These are phyloP conservation scores for Xestia ashworthii DNA, from an alignment of 2,888 invertebrate species.

Conservation along the genomic window DNA sequence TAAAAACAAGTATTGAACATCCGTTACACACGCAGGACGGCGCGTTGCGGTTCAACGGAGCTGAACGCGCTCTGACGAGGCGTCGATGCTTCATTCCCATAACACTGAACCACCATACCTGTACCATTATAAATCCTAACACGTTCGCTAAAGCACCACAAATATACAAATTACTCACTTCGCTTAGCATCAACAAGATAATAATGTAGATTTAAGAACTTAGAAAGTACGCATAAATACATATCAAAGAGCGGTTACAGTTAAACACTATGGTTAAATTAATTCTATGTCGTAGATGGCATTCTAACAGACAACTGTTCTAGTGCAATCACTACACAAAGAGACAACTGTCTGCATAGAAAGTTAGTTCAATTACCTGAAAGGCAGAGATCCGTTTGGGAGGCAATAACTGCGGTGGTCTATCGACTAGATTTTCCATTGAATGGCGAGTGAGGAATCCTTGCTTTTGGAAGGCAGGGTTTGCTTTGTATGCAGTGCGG, in stretches of 20 bases:
- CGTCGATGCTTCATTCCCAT: constrained; percentile 73
- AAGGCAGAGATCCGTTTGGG: constrained; percentile 89
- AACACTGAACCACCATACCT: constrained; percentile 63
- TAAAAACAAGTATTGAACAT: constrained; percentile 82
- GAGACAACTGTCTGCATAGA: constrained; percentile 79
- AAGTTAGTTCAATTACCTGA: constrained; percentile 89
- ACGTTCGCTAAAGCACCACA: constrained; percentile 77
- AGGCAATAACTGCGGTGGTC: constrained; percentile 87
- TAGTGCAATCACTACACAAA: constrained; percentile 74
- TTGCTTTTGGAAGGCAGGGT: constrained; percentile 84
- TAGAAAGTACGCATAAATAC: constrained; percentile 83
- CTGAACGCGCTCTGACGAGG: constrained; percentile 83
- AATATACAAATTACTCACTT: constrained; percentile 74
- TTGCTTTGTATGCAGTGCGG: constrained; percentile 81
- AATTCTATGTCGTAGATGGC: constrained; percentile 66
- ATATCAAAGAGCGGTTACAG: constrained; percentile 64
- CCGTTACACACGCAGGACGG: constrained; percentile 87
- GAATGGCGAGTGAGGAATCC: constrained; percentile 91
- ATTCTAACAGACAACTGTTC: constrained; percentile 71
- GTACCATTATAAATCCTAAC: constrained; percentile 64
- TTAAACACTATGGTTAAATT: constrained; percentile 69
- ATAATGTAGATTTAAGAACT: constrained; percentile 76
- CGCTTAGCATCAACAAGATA: constrained; percentile 80
- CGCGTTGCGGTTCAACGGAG: constrained; percentile 87
- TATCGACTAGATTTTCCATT: constrained; percentile 93